These are phyloP conservation scores for Atrina japonica DNA, from an alignment of 2,888 invertebrate genomes.

Conservation along the genomic window DNA sequence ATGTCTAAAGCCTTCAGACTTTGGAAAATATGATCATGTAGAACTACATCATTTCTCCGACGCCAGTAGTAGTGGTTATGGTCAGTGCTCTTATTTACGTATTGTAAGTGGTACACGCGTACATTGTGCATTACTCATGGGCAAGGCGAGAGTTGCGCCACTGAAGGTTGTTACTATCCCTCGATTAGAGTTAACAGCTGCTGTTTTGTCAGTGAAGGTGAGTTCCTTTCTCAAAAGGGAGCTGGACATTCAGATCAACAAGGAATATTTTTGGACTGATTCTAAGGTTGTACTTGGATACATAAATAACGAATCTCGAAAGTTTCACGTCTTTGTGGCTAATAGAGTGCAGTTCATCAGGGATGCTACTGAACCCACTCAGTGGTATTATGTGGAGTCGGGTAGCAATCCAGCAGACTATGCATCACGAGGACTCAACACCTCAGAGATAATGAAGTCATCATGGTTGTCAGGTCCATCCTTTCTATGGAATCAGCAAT, in stretches of 20 bases:
- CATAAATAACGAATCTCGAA: conserved; percentile 49
- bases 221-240: conserved; percentile 39
- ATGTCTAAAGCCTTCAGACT: conserved; percentile 35
- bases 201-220: conserved; percentile 49
- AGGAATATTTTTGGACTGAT: conserved; percentile 56
- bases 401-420: conserved; percentile 57
- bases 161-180: conserved; percentile 45
- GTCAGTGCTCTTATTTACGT: conserved; percentile 43
- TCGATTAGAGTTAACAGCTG: conserved; percentile 50
- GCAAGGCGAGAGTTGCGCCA: conserved; percentile 48
- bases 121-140: conserved; percentile 38
- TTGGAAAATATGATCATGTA: conserved; percentile 23
- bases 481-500: conserved; percentile 40
- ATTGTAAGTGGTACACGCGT: background rate
- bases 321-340: conserved; percentile 60
- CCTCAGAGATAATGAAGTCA: conserved; percentile 11
- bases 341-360: conserved; percentile 58
- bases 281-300: conserved; percentile 53
- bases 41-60: conserved; percentile 51
- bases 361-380: conserved; percentile 41
- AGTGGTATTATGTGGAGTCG: conserved; percentile 54
- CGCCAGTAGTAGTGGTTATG: conserved; percentile 40
- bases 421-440: conserved; percentile 49
- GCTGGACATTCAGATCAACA: conserved; percentile 19
- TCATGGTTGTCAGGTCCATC: conserved; percentile 45